phyloP scores from a whole-genome alignment of 2,113 vertebrate genomes.

The Candoia aspera region DNA sequence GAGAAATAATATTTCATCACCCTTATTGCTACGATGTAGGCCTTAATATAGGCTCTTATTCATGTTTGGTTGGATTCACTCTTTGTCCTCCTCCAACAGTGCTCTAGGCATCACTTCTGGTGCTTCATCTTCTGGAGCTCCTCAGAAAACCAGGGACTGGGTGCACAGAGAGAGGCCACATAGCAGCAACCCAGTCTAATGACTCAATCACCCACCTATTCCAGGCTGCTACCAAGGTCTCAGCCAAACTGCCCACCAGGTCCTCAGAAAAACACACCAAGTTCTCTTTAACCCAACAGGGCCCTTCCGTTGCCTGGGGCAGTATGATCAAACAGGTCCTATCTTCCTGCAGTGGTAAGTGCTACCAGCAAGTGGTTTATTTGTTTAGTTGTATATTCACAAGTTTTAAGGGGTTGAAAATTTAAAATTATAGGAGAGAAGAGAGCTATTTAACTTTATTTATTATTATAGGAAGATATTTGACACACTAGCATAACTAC shows the following conservation, averaged over 20 bases:
- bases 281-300: background rate
- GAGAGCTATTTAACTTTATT: background rate
- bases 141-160: background rate
- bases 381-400: background rate
- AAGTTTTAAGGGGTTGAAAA: background rate
- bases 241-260: background rate
- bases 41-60: background rate
- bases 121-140: background rate
- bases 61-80: background rate
- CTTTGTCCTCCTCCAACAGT: background rate
- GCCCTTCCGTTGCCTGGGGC: background rate
- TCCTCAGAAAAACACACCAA: background rate
- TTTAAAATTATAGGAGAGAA: background rate
- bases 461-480: background rate
- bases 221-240: background rate
- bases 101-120: background rate
- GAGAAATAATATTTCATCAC: background rate
- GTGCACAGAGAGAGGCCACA: background rate
- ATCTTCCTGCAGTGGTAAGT: background rate
- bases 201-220: background rate
- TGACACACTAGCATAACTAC: background rate
- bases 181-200: background rate
- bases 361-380: background rate
- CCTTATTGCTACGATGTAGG: background rate
- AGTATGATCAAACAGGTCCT: background rate